A percentile compares a stretch with the other conserved stretches of the same genome.
Evolutionary conservation across 2,113 vertebrate genomes (phyloP).

Genomic region (Corydoras maculifer): DNA sequence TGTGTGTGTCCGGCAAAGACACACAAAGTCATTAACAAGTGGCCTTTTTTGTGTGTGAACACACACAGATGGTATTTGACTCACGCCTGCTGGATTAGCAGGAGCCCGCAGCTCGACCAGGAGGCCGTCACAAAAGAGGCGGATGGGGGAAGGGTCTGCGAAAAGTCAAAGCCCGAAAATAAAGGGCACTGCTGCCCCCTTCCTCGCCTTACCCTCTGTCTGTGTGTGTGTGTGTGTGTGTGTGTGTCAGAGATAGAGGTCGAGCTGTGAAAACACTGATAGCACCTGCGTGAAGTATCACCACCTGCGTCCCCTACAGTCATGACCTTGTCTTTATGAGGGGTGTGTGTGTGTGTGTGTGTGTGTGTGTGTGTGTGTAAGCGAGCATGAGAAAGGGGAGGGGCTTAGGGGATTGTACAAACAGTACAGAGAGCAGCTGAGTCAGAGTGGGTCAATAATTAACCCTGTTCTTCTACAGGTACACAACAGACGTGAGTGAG

Average conservation of each 20-base stretch:
- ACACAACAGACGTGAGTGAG: background rate
- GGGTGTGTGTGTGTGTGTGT: conserved; percentile 21
- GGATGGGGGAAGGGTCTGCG: background rate
- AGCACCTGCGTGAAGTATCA: conserved; percentile 50
- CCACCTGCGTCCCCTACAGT: conserved; percentile 53
- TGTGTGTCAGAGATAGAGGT: conserved; percentile 12
- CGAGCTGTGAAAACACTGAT: conserved; percentile 46
- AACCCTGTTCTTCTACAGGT: conserved; percentile 36
- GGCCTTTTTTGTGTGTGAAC: conserved; percentile 70
- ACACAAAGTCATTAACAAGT: conserved; percentile 73
- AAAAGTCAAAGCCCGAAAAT: conserved; percentile 21
- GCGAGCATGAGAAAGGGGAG: conserved; percentile 14
- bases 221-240: conserved; percentile 27
- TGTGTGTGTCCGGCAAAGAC: conserved; percentile 60
- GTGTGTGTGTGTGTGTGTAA: conserved; percentile 18
- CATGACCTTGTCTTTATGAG: conserved; percentile 48
- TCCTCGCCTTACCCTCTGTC: background rate
- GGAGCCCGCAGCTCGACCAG: conserved; percentile 54
- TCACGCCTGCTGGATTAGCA: conserved; percentile 70
- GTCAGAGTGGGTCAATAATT: conserved; percentile 62
- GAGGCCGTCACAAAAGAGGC: conserved; percentile 46
- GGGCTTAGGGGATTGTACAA: conserved; percentile 35
- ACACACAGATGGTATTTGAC: conserved; percentile 73
- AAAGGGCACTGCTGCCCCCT: conserved; percentile 3
- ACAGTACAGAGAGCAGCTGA: conserved; percentile 51